Evolutionary conservation across 2,888 invertebrate genomes (phyloP).

Genomic region (Cheilosia soror): DNA sequence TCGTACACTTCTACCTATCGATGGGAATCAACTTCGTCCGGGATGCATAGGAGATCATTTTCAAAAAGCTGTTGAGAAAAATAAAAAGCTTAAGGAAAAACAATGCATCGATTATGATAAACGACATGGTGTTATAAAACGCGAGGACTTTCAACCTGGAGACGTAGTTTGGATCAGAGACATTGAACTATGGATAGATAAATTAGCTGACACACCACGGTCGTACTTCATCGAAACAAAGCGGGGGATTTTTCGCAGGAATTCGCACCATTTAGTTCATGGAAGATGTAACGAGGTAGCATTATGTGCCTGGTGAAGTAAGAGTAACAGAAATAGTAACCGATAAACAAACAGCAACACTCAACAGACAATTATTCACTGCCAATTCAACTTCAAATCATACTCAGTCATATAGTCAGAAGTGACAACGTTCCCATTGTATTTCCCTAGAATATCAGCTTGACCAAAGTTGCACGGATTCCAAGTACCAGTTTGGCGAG

Average conservation of each 20-base stretch:
- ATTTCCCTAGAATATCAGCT: too few species aligned
- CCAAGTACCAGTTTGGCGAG: too few species aligned
- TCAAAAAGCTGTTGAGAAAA: slow-evolving; percentile 1
- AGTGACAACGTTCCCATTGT: too few species aligned
- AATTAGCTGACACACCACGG: slow-evolving; percentile 6
- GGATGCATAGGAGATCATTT: neutral
- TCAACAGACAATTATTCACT: neutral
- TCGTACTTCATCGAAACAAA: slow-evolving; percentile 7
- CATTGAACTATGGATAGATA: slow-evolving; percentile 8
- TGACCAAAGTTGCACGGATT: too few species aligned
- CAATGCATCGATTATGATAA: slow-evolving; percentile 7
- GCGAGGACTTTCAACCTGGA: neutral
- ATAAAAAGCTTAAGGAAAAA: neutral
- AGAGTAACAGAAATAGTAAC: neutral
- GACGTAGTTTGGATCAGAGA: slow-evolving; percentile 27
- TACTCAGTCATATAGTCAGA: too few species aligned
- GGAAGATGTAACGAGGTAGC: slow-evolving; percentile 2
- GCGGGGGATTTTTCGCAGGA: neutral
- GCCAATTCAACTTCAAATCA: too few species aligned
- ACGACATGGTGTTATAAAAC: slow-evolving; percentile 5
- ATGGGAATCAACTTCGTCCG: slow-evolving; percentile 6
- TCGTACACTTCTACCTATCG: slow-evolving; percentile 3
- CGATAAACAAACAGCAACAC: neutral
- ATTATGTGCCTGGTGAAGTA: slow-evolving; percentile 1
- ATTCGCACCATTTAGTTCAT: neutral